These are phyloP conservation scores for Muschampia plurimacula DNA, from an alignment of 2,888 invertebrate genomes.

Conservation along the genomic window DNA sequence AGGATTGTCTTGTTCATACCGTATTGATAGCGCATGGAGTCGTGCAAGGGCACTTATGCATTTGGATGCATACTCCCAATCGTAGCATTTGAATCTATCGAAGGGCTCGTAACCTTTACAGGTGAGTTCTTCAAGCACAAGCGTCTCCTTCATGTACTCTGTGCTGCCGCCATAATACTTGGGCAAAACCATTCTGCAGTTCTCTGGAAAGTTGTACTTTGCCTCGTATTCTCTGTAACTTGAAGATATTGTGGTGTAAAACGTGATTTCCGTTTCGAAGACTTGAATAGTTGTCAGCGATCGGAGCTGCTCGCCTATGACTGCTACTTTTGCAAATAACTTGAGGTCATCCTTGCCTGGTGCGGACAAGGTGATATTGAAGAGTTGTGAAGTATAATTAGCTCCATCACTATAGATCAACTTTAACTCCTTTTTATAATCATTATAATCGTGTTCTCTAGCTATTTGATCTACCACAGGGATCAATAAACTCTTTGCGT, in stretches of 20 bases:
- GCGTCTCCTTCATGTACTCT: not conserved
- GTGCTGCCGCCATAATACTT: not conserved
- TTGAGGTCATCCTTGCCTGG: not conserved
- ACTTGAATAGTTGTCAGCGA: not conserved
- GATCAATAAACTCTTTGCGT: not conserved
- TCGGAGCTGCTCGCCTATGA: not conserved
- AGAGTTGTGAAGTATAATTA: not conserved
- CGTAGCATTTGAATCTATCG: not conserved
- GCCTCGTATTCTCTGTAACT: not conserved
- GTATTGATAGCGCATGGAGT: not conserved
- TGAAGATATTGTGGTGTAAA: not conserved
- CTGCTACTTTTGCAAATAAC: conserved; percentile 5
- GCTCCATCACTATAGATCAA: not conserved
- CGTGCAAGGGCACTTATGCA: not conserved
- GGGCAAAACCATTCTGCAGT: not conserved
- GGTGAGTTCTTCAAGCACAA: not conserved
- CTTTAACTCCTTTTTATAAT: not conserved
- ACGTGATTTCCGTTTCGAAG: not conserved
- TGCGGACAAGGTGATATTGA: not conserved
- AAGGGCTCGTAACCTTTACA: not conserved
- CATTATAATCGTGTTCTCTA: not conserved
- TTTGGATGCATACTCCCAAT: not conserved
- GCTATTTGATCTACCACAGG: not conserved
- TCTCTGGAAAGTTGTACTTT: not conserved
- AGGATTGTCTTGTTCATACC: not conserved